Evolutionary conservation across 2,797 vertebrate genomes (phyloP).

Genomic region (Phrynocephalus guinanensis): DNA sequence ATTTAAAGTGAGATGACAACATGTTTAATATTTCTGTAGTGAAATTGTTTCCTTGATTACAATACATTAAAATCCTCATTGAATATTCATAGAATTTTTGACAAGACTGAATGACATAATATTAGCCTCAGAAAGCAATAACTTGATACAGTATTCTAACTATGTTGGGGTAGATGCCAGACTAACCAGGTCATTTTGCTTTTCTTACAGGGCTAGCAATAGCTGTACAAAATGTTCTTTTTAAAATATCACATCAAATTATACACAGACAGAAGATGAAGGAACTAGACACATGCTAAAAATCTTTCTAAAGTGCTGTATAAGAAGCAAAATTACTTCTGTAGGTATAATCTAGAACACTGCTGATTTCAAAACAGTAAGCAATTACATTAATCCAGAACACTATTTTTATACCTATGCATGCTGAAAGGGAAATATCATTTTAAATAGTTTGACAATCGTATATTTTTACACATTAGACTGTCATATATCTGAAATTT

Average conservation of each 20-base stretch:
- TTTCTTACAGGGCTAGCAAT: slow-evolving; percentile 35
- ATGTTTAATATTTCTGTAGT: slow-evolving; percentile 75
- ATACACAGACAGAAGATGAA: slow-evolving; percentile 47
- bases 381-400: slow-evolving; percentile 58
- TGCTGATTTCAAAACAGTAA: slow-evolving; percentile 50
- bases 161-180: slow-evolving; percentile 46
- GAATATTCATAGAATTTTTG: slow-evolving; percentile 81
- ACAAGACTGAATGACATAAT: slow-evolving; percentile 78
- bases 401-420: slow-evolving; percentile 64
- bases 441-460: slow-evolving; percentile 68
- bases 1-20: slow-evolving; percentile 77
- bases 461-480: slow-evolving; percentile 60
- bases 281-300: slow-evolving; percentile 26
- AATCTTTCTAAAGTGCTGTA: slow-evolving; percentile 10
- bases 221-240: slow-evolving; percentile 32
- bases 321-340: slow-evolving; percentile 36
- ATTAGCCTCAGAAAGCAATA: slow-evolving; percentile 47
- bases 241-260: slow-evolving; percentile 43
- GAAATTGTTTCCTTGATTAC: slow-evolving; percentile 78
- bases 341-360: slow-evolving; percentile 51
- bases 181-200: slow-evolving; percentile 55
- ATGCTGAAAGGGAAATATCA: slow-evolving; percentile 71
- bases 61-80: slow-evolving; percentile 81
- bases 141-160: slow-evolving; percentile 38
- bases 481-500: slow-evolving; percentile 57